Base-by-base conservation (phyloP, 2,113 vertebrate species). In the Lipophrys pholis region DNA sequence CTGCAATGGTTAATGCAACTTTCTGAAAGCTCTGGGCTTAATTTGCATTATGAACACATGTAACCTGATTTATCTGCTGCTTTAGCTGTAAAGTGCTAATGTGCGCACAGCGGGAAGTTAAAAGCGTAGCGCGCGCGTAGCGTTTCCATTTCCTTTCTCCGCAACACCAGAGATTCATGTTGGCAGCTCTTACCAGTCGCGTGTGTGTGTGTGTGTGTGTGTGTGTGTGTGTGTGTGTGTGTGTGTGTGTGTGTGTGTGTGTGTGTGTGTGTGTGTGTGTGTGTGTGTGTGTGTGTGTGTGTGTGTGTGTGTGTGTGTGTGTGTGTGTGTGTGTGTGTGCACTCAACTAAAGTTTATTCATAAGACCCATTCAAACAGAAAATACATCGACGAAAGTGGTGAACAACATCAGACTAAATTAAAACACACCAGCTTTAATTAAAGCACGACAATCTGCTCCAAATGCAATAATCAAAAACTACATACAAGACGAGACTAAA, bases 11-110 rank as follows among this genome's bases (percentile, higher is more conserved):
- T 30, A 30, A 75, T 50, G 49, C 51, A 45, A 8, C 50, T 62
- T 50, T 66, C 41, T 59, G 30, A 55, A 62, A 61, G 59, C 59
- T 74, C 16, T 70, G 52, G 52, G 54, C 40, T 43, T 75, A 35
- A 81, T 79, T 51, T 85, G 35, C 72, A 81, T 74, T 42, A 53
- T 52, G 45, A 73, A 64, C 65, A 76, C 59, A 45, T 55, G 66
- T 62, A 71, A 87, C 82, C 63, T 71, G 69, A 85, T 82, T 76
- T 77, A 73, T 73, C 46, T 60, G 60, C 53, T 73, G 55, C 72
- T 60, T 76, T 56, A 40, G 69, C 66, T 72, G 69, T 71, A 59
- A 75, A 66, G 41, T 42, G 46, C 59, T 74, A 74, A 79, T 67
- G 68, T 12, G 35, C 0, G n/a, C 74, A 56, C 66, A 83, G 73